These are phyloP conservation scores for Mus minutoides DNA, from an alignment of 2,797 vertebrate genomes.

Conservation along the genomic window DNA sequence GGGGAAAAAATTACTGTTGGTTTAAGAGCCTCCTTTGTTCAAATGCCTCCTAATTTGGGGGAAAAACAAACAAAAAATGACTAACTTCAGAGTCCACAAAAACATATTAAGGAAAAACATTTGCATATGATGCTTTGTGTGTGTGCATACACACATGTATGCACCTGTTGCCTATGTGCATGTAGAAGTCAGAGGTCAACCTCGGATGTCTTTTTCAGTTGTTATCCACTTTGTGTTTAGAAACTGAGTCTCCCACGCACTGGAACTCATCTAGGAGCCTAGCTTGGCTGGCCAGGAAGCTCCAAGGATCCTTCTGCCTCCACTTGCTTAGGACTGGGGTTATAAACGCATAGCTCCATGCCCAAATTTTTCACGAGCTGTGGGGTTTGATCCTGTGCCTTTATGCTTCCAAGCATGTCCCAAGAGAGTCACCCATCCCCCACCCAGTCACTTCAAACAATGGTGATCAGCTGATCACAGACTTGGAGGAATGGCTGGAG, in stretches of 20 bases:
- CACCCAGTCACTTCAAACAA: background rate
- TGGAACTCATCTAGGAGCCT: background rate
- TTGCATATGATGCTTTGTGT: background rate
- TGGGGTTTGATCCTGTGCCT: background rate
- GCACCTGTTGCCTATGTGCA: background rate
- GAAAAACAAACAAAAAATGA: background rate
- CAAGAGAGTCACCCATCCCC: background rate
- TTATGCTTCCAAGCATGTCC: background rate
- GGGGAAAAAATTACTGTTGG: background rate
- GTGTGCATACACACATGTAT: rapidly evolving
- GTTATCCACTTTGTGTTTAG: background rate
- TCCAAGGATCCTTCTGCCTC: background rate
- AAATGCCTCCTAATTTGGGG: background rate
- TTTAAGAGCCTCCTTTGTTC: background rate
- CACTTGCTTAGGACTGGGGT: background rate
- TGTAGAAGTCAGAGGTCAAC: background rate
- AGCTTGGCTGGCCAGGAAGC: background rate
- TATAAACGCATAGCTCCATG: background rate
- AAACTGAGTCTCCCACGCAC: background rate
- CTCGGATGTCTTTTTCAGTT: background rate
- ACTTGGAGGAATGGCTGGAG: background rate
- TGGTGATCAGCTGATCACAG: too few relatives aligned
- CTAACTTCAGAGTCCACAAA: background rate
- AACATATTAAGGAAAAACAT: constrained; percentile 27
- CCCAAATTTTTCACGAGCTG: too few relatives aligned